Evolutionary conservation across 2,888 invertebrate genomes (phyloP).

Genomic region (Diaprepes abbreviatus): DNA sequence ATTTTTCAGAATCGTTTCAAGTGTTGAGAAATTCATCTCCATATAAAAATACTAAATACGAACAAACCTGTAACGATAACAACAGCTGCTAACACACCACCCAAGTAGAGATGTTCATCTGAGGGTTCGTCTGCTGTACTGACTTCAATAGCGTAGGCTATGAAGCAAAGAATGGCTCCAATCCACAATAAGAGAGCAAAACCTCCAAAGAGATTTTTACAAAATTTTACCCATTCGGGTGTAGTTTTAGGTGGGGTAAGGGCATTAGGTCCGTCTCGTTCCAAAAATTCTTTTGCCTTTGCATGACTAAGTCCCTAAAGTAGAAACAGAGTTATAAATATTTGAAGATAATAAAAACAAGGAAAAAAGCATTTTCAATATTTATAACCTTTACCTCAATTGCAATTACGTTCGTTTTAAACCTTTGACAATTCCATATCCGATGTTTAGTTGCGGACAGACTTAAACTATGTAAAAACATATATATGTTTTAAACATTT

Average conservation of each 20-base stretch:
- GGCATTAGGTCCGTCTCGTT: slow-evolving; percentile 96
- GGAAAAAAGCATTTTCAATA: too few relatives aligned
- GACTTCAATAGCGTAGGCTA: slow-evolving; percentile 94
- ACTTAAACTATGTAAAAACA: too few relatives aligned
- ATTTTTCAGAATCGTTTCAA: too few relatives aligned
- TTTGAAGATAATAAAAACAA: too few relatives aligned
- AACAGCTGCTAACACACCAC: slow-evolving; percentile 94
- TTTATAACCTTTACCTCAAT: too few relatives aligned
- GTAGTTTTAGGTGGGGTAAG: slow-evolving; percentile 97
- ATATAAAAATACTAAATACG: slow-evolving; percentile 7
- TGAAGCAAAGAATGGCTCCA: slow-evolving; percentile 96
- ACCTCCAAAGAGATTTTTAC: slow-evolving; percentile 98
- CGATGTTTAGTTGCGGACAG: too few relatives aligned
- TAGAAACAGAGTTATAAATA: too few relatives aligned
- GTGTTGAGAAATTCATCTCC: too few relatives aligned
- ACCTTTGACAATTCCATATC: too few relatives aligned
- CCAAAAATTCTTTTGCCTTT: slow-evolving; percentile 95
- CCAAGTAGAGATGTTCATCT: slow-evolving; percentile 97
- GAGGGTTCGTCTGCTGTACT: slow-evolving; percentile 95
- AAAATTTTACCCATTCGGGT: slow-evolving; percentile 99
- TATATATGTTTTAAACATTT: too few relatives aligned
- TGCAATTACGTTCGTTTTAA: too few relatives aligned
- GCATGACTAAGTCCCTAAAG: slow-evolving; percentile 94
- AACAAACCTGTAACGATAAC: slow-evolving; percentile 92
- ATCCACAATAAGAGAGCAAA: slow-evolving; percentile 97